Evolutionary conservation across 2,888 invertebrate species (phyloP).

Genomic region (Melinaea marsaeus): DNA sequence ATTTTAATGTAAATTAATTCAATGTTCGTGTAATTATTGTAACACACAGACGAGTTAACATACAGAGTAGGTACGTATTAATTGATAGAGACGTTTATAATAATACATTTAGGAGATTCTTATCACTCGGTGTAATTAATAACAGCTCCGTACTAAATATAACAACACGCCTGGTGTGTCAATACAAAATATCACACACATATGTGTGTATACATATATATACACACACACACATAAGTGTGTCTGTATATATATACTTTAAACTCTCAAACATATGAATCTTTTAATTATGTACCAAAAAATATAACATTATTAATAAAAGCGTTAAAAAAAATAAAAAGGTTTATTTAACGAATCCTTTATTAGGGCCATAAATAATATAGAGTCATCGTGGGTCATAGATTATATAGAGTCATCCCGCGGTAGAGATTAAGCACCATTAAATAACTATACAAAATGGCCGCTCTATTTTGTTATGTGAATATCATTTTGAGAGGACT

Average conservation of each 20-base stretch:
- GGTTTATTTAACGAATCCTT: conserved; percentile 11
- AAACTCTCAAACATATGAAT: background rate
- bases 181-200: too few species aligned
- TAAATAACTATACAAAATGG: conserved; percentile 64
- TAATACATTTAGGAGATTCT: too few species aligned
- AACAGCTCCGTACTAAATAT: too few species aligned
- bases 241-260: background rate
- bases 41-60: too few species aligned
- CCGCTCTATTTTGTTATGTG: conserved; percentile 42
- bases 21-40: too few species aligned
- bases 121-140: too few species aligned
- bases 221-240: background rate
- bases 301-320: background rate
- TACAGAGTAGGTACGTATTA: too few species aligned
- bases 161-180: too few species aligned
- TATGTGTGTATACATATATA: too few species aligned
- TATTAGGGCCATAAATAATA: conserved; percentile 42
- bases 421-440: conserved; percentile 57
- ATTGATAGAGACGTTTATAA: too few species aligned
- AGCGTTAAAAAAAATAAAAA: background rate
- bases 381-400: conserved; percentile 70
- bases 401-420: conserved; percentile 74
- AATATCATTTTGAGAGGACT: conserved; percentile 12
- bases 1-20: too few species aligned
- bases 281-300: background rate